phyloP scores from a whole-genome alignment of 2,888 invertebrate genomes.

The Megastigmus dorsalis region DNA sequence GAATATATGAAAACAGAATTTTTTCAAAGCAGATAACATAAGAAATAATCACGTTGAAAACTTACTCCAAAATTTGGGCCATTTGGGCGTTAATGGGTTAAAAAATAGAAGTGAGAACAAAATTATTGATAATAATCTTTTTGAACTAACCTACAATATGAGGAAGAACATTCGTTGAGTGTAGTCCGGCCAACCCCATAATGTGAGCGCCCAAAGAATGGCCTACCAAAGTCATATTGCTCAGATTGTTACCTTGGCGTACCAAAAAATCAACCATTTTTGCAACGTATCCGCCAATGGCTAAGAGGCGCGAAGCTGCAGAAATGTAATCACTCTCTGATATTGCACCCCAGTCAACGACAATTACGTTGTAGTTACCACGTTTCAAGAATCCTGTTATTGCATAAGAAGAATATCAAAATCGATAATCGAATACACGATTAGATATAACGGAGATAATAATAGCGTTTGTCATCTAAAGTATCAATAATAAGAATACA shows the following conservation, averaged over 20 bases:
- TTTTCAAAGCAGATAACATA: too few species aligned
- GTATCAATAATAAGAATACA: too few species aligned
- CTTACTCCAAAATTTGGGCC: too few species aligned
- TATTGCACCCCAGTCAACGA: conserved; percentile 64
- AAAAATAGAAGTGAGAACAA: too few species aligned
- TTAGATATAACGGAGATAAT: too few species aligned
- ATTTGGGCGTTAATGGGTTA: too few species aligned
- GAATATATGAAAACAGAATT: conserved; percentile 50
- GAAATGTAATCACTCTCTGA: conserved; percentile 57
- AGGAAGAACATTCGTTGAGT: conserved; percentile 51
- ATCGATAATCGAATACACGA: background rate
- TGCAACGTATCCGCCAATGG: conserved; percentile 56
- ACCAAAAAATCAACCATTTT: conserved; percentile 63
- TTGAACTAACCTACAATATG: conserved; percentile 64
- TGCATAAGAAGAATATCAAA: background rate
- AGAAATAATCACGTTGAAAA: too few species aligned
- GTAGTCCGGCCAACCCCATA: conserved; percentile 61
- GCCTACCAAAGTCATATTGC: conserved; percentile 66
- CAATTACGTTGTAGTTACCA: conserved; percentile 63
- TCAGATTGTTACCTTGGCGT: conserved; percentile 55
- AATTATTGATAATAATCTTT: too few species aligned
- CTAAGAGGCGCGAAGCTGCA: conserved; percentile 56
- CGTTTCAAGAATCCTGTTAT: conserved; percentile 61
- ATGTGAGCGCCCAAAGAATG: conserved; percentile 67
- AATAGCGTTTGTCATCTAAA: too few species aligned